These are phyloP conservation scores for Cryptoprocta ferox DNA, from an alignment of 2,797 vertebrate species.

Conservation along the genomic window DNA sequence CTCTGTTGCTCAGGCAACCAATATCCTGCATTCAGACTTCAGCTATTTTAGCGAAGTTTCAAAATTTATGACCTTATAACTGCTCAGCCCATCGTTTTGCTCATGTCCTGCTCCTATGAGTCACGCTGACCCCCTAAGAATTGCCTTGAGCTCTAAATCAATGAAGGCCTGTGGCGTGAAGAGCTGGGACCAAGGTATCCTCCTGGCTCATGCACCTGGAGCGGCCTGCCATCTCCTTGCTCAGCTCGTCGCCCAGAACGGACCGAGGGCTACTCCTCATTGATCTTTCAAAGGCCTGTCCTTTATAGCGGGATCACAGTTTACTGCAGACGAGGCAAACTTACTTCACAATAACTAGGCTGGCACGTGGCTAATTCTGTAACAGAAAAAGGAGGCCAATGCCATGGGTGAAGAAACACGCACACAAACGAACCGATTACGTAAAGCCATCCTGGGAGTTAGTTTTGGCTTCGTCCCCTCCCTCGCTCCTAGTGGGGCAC, in stretches of 20 bases:
- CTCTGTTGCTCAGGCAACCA: constrained; percentile 68
- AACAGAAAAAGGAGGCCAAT: neutral
- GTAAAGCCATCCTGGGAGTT: neutral
- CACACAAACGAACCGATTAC: neutral
- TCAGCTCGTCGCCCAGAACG: accelerated
- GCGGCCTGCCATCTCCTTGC: neutral
- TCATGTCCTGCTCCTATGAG: neutral
- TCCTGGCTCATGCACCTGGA: accelerated
- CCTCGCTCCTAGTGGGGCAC: neutral
- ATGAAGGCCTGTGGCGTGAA: neutral
- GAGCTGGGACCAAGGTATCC: accelerated
- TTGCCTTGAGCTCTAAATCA: neutral
- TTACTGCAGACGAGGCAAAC: too few relatives aligned
- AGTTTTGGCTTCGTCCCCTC: neutral
- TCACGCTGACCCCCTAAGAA: neutral
- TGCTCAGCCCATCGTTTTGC: neutral
- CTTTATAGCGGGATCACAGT: neutral
- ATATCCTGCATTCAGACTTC: constrained; percentile 28
- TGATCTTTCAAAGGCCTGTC: neutral
- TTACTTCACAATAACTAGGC: neutral
- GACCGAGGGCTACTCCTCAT: accelerated
- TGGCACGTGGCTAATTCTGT: accelerated
- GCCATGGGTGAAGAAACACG: neutral
- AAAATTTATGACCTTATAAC: constrained; percentile 33
- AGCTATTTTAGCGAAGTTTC: constrained; percentile 39